A percentile compares a stretch with the other conserved stretches of the same genome.
Conservation (phyloP, 2,797 vertebrate genomes). For the Malacoraja senta region DNA sequence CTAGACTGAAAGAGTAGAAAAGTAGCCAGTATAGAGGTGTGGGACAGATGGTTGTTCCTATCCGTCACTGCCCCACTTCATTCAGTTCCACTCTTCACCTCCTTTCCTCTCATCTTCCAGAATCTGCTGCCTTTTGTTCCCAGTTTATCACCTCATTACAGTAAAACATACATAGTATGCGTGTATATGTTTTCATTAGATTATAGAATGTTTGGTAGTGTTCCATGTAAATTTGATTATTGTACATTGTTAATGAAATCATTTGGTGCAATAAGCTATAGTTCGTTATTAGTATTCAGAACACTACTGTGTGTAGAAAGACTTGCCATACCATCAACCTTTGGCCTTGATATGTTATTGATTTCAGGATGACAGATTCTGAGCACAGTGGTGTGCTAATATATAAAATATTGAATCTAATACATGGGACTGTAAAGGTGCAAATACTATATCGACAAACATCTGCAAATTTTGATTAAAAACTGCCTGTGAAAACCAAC, state of each 20-base stretch:
- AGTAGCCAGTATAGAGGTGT: no score
- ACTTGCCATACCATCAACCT: background rate
- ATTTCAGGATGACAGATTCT: background rate
- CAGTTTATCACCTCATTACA: no score
- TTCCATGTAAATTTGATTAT: conserved; percentile 10
- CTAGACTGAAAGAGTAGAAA: no score
- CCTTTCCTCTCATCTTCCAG: no score
- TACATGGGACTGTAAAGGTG: background rate
- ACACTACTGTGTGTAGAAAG: background rate
- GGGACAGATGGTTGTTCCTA: no score
- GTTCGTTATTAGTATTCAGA: background rate
- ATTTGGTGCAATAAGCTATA: background rate
- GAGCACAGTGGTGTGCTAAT: background rate
- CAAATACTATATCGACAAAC: background rate
- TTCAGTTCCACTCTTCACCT: no score
- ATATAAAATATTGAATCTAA: background rate
- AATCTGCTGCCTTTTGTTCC: no score
- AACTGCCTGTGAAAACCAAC: background rate
- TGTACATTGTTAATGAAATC: background rate
- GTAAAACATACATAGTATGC: no score
- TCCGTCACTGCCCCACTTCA: no score
- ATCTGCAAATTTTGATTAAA: background rate
- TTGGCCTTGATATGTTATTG: conserved; percentile 8
- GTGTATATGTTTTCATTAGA: background rate
- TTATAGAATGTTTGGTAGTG: background rate